These are phyloP conservation scores for Trichosurus vulpecula DNA, from an alignment of 2,797 vertebrate species.

Conservation along the genomic window DNA sequence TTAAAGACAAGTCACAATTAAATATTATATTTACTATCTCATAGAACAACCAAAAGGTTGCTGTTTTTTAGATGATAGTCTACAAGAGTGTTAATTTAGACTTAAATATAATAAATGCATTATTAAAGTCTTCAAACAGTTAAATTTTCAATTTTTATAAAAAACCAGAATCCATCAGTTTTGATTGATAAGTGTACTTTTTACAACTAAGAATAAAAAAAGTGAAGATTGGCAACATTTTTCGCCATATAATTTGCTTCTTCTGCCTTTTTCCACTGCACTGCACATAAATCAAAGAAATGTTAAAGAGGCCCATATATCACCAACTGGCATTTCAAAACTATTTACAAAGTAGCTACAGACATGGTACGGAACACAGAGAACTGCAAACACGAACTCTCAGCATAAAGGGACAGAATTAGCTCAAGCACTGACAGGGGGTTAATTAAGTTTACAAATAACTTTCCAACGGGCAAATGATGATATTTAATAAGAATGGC, in stretches of 20 bases:
- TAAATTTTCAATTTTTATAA: slow-evolving; percentile 80
- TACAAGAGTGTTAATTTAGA: neutral
- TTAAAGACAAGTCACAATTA: neutral
- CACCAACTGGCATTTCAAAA: slow-evolving; percentile 86
- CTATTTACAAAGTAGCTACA: slow-evolving; percentile 85
- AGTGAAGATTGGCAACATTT: slow-evolving; percentile 85
- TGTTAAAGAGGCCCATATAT: slow-evolving; percentile 88
- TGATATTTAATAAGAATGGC: slow-evolving; percentile 86
- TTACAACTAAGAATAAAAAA: slow-evolving; percentile 83
- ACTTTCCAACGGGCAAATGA: slow-evolving; percentile 66
- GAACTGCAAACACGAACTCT: slow-evolving; percentile 73
- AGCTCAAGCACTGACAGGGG: slow-evolving; percentile 77
- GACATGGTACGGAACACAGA: slow-evolving; percentile 78
- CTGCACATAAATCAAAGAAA: slow-evolving; percentile 89
- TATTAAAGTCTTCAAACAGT: slow-evolving; percentile 75
- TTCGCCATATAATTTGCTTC: slow-evolving; percentile 88
- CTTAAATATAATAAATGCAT: neutral
- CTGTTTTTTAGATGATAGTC: neutral
- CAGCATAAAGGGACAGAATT: slow-evolving; percentile 74
- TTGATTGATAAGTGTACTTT: slow-evolving; percentile 87
- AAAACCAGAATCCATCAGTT: slow-evolving; percentile 82
- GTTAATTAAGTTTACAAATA: slow-evolving; percentile 87
- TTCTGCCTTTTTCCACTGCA: slow-evolving; percentile 87
- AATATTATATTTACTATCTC: neutral
- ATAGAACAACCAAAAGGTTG: neutral